These are phyloP conservation scores for Sphaerophoria taeniata DNA, from an alignment of 2,888 invertebrate genomes.

Conservation along the genomic window DNA sequence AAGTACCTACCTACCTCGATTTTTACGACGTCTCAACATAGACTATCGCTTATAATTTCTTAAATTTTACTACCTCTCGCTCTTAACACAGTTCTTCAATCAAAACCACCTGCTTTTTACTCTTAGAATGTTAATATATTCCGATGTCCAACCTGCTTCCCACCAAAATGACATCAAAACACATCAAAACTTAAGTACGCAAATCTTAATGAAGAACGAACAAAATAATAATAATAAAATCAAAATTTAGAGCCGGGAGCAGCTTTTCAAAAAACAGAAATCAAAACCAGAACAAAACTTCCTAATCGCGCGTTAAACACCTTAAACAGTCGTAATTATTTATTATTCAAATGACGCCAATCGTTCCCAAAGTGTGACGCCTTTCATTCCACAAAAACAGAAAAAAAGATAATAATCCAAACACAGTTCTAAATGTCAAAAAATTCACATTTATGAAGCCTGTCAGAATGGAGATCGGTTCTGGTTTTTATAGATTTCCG, in stretches of 20 bases:
- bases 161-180: slow-evolving; percentile 11
- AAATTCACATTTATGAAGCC: slow-evolving; percentile 39
- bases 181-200: not conserved
- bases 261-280: not conserved
- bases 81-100: slow-evolving; percentile 6
- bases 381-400: not conserved
- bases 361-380: not conserved
- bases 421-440: slow-evolving; percentile 52
- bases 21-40: not conserved
- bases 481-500: slow-evolving; percentile 52
- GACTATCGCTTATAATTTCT: not conserved
- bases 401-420: not conserved
- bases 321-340: slow-evolving; percentile 47
- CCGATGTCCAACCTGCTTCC: not conserved
- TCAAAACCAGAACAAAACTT: slow-evolving; percentile 37
- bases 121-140: slow-evolving; percentile 5
- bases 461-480: slow-evolving; percentile 41
- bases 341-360: slow-evolving; percentile 50
- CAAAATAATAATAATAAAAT: slow-evolving; percentile 1
- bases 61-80: slow-evolving; percentile 2
- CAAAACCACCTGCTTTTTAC: slow-evolving; percentile 1
- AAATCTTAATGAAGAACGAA: not conserved
- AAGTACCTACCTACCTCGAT: not conserved
- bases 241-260: slow-evolving; percentile 18
- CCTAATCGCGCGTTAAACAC: slow-evolving; percentile 49